Conservation (phyloP, 2,797 vertebrate genomes). For the Arrhamphus sclerolepis region DNA sequence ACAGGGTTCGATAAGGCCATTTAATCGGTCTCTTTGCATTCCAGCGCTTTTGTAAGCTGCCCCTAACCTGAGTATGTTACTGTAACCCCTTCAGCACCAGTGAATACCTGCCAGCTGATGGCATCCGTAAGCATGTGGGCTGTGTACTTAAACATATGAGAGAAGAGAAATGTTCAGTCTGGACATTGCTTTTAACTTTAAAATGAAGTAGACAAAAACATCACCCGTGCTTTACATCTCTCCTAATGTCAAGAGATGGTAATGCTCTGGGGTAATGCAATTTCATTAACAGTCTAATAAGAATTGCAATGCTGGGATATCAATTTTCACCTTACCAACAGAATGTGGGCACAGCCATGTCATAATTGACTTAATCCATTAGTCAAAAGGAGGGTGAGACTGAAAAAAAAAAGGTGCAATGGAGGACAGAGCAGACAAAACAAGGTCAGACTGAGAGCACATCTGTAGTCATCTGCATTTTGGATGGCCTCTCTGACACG, state of each 20-base stretch:
- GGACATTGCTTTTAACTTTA: conserved; percentile 20
- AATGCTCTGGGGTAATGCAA: conserved; percentile 57
- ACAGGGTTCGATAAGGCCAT: conserved; percentile 58
- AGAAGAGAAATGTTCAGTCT: conserved; percentile 2
- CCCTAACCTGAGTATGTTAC: conserved; percentile 37
- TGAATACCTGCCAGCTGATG: conserved; percentile 46
- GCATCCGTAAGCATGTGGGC: conserved; percentile 28
- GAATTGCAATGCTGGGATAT: conserved; percentile 87
- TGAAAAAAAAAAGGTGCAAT: conserved; percentile 68
- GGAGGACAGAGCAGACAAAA: conserved; percentile 67
- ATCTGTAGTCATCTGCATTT: conserved; percentile 50
- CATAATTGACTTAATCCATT: conserved; percentile 95
- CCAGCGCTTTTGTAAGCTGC: conserved; percentile 36
- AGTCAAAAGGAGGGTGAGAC: conserved; percentile 85
- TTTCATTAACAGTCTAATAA: conserved; percentile 89
- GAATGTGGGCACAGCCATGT: conserved; percentile 90
- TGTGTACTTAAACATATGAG: background rate
- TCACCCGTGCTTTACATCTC: conserved; percentile 23
- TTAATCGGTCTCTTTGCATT: conserved; percentile 63
- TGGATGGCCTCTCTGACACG: conserved; percentile 57
- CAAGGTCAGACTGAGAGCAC: conserved; percentile 68
- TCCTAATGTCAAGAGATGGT: conserved; percentile 12
- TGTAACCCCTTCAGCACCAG: conserved; percentile 25
- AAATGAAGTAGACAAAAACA: conserved; percentile 29
- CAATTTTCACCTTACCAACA: conserved; percentile 91